Percentiles rank a stretch among this genome's conserved stretches.
phyloP scores from a whole-genome alignment of 1,140 invertebrate species.

The Odontomachus brunneus region DNA sequence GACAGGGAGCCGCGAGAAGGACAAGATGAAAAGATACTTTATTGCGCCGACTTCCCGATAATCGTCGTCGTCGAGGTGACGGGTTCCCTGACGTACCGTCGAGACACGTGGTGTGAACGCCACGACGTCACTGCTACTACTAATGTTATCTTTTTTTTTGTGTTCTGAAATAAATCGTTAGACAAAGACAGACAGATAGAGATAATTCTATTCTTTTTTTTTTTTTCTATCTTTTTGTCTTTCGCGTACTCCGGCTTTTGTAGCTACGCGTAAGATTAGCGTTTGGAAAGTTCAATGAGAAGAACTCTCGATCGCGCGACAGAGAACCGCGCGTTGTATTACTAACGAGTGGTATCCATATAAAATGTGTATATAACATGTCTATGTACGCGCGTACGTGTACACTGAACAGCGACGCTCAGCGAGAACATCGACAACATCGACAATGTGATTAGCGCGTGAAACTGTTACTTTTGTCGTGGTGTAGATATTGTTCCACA shows the following conservation, averaged over 20 bases:
- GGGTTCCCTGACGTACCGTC: conserved; percentile 28
- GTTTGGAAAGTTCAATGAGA: conserved; percentile 69
- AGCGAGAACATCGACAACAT: conserved; percentile 58
- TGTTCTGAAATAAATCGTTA: conserved; percentile 56
- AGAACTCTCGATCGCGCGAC: conserved; percentile 30
- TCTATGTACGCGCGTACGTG: conserved; percentile 50
- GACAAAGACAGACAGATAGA: conserved; percentile 49
- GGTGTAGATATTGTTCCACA: conserved; percentile 68
- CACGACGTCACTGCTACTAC: conserved; percentile 3
- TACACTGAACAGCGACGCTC: conserved; percentile 53
- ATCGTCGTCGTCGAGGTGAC: conserved; percentile 55
- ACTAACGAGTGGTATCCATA: conserved; percentile 19
- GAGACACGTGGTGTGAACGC: conserved; percentile 25
- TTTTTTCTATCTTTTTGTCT: conserved; percentile 19
- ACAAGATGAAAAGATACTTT: background rate
- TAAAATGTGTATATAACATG: conserved; percentile 38
- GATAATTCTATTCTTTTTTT: conserved; percentile 31
- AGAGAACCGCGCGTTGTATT: conserved; percentile 6
- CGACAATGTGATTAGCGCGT: conserved; percentile 60
- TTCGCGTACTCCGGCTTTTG: conserved; percentile 24
- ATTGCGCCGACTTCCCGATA: conserved; percentile 54
- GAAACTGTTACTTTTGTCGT: conserved; percentile 51
- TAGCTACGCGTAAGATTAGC: conserved; percentile 62
- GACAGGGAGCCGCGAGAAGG: background rate
- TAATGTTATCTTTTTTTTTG: conserved; percentile 16